Conservation (phyloP, 2,797 vertebrate genomes). For the Myotis pilosus region DNA sequence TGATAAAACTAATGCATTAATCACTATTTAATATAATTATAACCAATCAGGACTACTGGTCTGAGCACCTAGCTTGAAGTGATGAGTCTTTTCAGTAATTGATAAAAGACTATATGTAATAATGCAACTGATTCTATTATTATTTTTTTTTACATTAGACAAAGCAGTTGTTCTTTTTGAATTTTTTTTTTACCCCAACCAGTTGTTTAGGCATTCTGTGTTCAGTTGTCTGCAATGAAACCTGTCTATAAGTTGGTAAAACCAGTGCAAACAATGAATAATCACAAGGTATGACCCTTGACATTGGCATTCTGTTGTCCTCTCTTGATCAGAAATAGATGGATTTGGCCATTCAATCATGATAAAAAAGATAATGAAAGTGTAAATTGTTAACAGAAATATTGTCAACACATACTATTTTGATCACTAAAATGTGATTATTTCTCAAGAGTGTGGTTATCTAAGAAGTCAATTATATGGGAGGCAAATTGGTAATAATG, state of each 20-base stretch:
- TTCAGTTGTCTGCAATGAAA: slow-evolving; percentile 1
- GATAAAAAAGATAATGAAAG: slow-evolving; percentile 52
- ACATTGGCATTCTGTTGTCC: neutral
- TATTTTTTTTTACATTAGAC: neutral
- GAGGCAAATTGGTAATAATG: slow-evolving; percentile 27
- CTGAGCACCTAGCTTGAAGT: slow-evolving; percentile 35
- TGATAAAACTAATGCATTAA: slow-evolving; percentile 1
- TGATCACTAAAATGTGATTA: slow-evolving; percentile 34
- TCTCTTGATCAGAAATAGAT: slow-evolving; percentile 51
- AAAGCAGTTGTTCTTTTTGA: neutral
- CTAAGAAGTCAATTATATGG: slow-evolving; percentile 5
- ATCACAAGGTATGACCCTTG: neutral
- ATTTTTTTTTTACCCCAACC: neutral
- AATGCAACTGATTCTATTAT: slow-evolving; percentile 19
- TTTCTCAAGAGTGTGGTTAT: slow-evolving; percentile 27
- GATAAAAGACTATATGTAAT: slow-evolving; percentile 53
- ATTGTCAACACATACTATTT: slow-evolving; percentile 43
- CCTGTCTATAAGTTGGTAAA: neutral
- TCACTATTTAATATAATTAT: slow-evolving; percentile 33
- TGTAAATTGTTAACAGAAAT: slow-evolving; percentile 50
- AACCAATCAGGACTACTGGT: slow-evolving; percentile 2
- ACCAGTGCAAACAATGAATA: neutral
- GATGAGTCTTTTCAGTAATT: slow-evolving; percentile 23
- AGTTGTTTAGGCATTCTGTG: slow-evolving; percentile 35
- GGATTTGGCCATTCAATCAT: slow-evolving; percentile 19